These are phyloP conservation scores for Coelinius sp. DNA, from an alignment of 2,888 invertebrate genomes.

Conservation along the genomic window DNA sequence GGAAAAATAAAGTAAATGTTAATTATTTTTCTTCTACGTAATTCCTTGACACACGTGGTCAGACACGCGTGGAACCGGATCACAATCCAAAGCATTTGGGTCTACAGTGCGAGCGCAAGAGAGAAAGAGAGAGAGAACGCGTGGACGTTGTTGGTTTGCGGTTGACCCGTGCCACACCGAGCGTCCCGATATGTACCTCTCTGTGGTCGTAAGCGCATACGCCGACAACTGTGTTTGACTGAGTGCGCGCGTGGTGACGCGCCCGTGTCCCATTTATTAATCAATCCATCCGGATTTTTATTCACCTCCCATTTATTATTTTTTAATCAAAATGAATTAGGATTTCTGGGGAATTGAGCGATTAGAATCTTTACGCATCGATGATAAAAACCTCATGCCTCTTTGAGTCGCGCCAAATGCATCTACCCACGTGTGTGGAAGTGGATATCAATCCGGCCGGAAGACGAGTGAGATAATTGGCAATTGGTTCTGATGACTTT, in stretches of 20 bases:
- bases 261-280: neutral
- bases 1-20: neutral
- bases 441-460: constrained; percentile 30
- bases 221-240: constrained; percentile 53
- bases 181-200: constrained; percentile 65
- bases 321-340: constrained; percentile 15
- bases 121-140: constrained; percentile 51
- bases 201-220: constrained; percentile 61
- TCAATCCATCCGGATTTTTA: constrained; percentile 2
- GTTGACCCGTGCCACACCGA: constrained; percentile 66
- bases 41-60: constrained; percentile 28
- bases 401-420: neutral
- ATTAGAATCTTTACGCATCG: constrained; percentile 32
- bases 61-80: constrained; percentile 46
- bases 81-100: constrained; percentile 22
- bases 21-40: neutral
- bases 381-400: neutral
- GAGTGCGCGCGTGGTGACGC: constrained; percentile 10
- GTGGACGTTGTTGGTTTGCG: constrained; percentile 68
- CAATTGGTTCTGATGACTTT: constrained; percentile 50
- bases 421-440: neutral
- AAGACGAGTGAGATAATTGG: constrained; percentile 32
- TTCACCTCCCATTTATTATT: neutral
- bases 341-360: constrained; percentile 23
- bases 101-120: constrained; percentile 30